Evolutionary conservation across 1,140 invertebrate genomes (phyloP), one percentile per base, ranked within the genome.

Genomic region (Drosophila equinoxialis): DNA sequence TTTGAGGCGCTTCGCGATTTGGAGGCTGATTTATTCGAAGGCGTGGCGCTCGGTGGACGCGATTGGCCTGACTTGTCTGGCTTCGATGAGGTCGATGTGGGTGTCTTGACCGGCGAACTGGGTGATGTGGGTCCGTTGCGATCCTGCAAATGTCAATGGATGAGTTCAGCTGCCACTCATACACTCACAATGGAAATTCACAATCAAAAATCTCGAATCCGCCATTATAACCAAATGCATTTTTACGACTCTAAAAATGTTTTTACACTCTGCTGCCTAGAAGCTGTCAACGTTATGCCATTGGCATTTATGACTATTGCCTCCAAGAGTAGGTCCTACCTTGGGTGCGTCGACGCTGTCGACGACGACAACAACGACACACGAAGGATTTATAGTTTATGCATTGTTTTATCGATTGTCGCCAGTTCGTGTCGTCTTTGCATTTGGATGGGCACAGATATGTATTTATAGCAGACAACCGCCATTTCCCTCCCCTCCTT

Each of bases 101-200:
- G 91, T 58, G 91, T 91, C 75, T 92, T 92, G 6, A 90, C 90
- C 74, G 91, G 91, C 13, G 91, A 92, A 30, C 78, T 90, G 23
- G 91, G 91, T n/a, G 91, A 92, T 55, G 71, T 77, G 45, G 91
- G 91, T 71, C 91, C 91, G 90, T 92, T 92, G 71, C 90, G 91
- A 75, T 92, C 91, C 91, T 92, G 0, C 20, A 61, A n/a, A 59
- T 3, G 45, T 5, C 37, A 4, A 39, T 37, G 35, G 35, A 11
- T 37, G 0, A 0, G 6, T 30, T 30, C 3, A 6, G 0, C 6
- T 30, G 26, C 26, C 30, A 30, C 30, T 30, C 30, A 30, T 6
- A 30, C 6, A 6, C 6, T 6, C 5, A 30, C 30, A 30, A 6
- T 30, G 1, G n/a, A 6, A 23, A 26, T 65, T 85, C 91, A 91